phyloP scores from a whole-genome alignment of 2,113 vertebrate species.

The Leptodactylus fuscus region DNA sequence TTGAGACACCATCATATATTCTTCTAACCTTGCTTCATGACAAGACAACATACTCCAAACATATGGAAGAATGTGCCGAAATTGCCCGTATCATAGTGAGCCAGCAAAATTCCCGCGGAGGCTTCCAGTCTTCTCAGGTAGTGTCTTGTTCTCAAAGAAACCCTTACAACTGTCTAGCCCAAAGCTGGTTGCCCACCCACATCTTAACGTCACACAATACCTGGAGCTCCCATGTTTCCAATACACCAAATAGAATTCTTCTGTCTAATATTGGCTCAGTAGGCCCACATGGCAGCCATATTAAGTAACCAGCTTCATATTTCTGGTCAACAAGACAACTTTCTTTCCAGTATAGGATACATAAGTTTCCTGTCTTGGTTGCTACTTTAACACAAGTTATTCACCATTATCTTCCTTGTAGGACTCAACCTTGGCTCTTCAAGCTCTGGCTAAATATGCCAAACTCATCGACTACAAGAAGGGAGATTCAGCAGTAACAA shows the following conservation, averaged over 20 bases:
- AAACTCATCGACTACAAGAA: constrained; percentile 68
- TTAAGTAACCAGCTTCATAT: too few species aligned
- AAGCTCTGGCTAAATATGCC: constrained; percentile 70
- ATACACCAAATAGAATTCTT: too few species aligned
- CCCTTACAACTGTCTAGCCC: background rate
- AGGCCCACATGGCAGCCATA: too few species aligned
- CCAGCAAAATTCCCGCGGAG: constrained; percentile 83
- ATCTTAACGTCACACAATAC: too few species aligned
- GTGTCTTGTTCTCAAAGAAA: background rate
- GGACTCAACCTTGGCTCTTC: constrained; percentile 74
- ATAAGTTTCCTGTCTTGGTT: too few species aligned
- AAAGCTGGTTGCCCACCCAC: background rate
- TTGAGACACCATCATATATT: constrained; percentile 79
- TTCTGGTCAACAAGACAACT: too few species aligned
- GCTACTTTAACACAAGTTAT: background rate
- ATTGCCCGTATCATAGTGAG: constrained; percentile 80
- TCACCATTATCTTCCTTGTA: constrained; percentile 30
- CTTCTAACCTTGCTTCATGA: constrained; percentile 76
- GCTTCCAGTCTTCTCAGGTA: constrained; percentile 92
- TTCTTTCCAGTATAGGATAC: too few species aligned
- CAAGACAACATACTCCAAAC: constrained; percentile 65
- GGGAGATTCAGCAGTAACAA: constrained; percentile 48
- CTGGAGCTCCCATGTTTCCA: too few species aligned
- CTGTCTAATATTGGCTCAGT: too few species aligned
- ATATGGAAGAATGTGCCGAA: constrained; percentile 67